phyloP scores from a whole-genome alignment of 2,113 vertebrate species.

The Procavia capensis region DNA sequence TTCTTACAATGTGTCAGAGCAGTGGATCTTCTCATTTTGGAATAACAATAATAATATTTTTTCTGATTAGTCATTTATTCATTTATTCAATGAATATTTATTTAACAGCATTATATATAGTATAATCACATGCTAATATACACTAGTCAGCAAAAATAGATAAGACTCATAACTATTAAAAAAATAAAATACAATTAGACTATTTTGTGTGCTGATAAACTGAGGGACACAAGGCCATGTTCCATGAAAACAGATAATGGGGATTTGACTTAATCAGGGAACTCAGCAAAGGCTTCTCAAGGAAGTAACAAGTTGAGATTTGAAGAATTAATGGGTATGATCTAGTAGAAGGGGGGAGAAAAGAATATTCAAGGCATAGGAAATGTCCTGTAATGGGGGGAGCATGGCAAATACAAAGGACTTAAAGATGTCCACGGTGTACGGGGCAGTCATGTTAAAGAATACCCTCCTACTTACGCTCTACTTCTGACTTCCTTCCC shows the following conservation, averaged over 20 bases:
- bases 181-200: not conserved
- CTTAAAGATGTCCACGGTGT: not conserved
- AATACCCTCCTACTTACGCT: no score
- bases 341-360: not conserved
- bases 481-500: no score
- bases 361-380: not conserved
- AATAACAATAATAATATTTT: not conserved
- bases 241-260: not conserved
- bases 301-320: not conserved
- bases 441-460: no score
- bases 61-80: not conserved
- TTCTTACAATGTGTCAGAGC: slow-evolving; percentile 25
- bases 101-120: not conserved
- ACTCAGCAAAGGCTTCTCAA: slow-evolving; percentile 6
- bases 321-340: not conserved
- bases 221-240: not conserved
- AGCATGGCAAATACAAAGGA: not conserved
- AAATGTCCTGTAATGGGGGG: not conserved
- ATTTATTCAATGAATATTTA: not conserved
- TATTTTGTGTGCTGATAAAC: not conserved
- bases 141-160: not conserved
- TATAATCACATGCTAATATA: not conserved
- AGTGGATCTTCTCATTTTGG: not conserved
- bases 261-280: not conserved
- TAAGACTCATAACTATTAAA: not conserved